Evolutionary conservation across 1,140 invertebrate species (phyloP).

Genomic region (Stratiolaelaps scimitus): DNA sequence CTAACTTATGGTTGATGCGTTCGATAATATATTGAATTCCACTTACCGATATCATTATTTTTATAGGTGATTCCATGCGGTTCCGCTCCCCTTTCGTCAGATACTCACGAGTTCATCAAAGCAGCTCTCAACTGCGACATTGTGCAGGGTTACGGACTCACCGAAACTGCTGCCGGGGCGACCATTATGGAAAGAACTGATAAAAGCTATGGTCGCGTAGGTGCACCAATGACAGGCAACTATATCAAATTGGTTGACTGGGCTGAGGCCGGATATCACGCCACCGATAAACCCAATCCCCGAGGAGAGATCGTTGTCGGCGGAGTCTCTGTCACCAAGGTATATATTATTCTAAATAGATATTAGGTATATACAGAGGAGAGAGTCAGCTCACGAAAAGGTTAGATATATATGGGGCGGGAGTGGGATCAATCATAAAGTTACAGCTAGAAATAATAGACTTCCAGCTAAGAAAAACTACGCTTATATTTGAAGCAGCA

Average conservation of each 20-base stretch:
- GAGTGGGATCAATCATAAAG: too few species aligned
- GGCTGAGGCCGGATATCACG: constrained; percentile 42
- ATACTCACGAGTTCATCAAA: constrained; percentile 88
- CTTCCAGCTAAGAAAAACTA: too few species aligned
- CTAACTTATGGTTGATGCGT: too few species aligned
- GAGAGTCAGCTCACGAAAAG: too few species aligned
- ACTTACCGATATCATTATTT: too few species aligned
- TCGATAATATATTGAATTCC: too few species aligned
- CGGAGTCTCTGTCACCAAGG: constrained; percentile 46
- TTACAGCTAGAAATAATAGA: too few species aligned
- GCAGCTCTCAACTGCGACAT: constrained; percentile 78
- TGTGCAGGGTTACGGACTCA: constrained; percentile 88
- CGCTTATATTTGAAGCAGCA: too few species aligned
- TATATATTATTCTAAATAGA: too few species aligned
- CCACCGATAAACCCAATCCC: constrained; percentile 48
- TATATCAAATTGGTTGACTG: constrained; percentile 33
- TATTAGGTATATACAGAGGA: too few species aligned
- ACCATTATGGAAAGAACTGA: constrained; percentile 65
- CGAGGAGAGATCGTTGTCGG: constrained; percentile 49
- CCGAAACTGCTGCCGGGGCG: constrained; percentile 77
- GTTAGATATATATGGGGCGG: too few species aligned
- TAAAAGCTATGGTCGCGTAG: constrained; percentile 7
- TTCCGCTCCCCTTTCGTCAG: constrained; percentile 79
- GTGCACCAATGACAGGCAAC: constrained; percentile 26
- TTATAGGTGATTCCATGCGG: constrained; percentile 60